Base-by-base conservation (phyloP, 2,797 vertebrate genomes). In the Amphiprion clarkii region DNA sequence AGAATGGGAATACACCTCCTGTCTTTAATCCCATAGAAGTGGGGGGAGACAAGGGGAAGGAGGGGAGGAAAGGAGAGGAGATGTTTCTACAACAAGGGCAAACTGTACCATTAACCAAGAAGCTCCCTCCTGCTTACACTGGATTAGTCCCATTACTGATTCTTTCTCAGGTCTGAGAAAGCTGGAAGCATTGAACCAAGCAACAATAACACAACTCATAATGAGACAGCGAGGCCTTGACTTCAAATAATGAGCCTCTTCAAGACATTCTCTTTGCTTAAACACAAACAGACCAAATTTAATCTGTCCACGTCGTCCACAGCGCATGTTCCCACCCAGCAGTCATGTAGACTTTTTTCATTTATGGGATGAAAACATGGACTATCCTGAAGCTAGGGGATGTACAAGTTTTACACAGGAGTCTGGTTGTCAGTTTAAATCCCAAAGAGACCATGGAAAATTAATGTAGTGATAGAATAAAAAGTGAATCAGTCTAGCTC, bases 61-160 rank as follows among this genome's bases (percentile, higher is more conserved):
- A 62, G 19, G 44, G 67, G 44, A 63, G 49, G 31, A 64, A 16
- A 74, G 49, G 23, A 76, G 36, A 59, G 1, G 56, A 73, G 48
- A 64, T 63, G 46, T 73, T 81, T 72, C 56, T 60, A 71, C 27
- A 67, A 61, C 70, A 66, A 70, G 82, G 76, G 76, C 74, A 85
- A 82, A 84, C 61, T 82, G 69, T 81, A 74, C 72, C 75, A 81
- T 86, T 75, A 87, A 85, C 62, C 68, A 69, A 23, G 48, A 81
- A 44, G 72, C 79, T 85, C 69, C 74, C 77, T 81, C 64, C 87
- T 85, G 86, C 93, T 89, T 78, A 66, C 78, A 77, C 76, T 81
- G 90, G 84, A 92, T 92, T 92, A 88, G 79, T 67, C 87, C 90
- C 76, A 89, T 92, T 87, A 89, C 68, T 64, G 79, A 83, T 88